Percentiles rank a stretch among this genome's conserved stretches.
phyloP scores from a whole-genome alignment of 35 echinoderm and acorn worm species.

The Ophiothrix spiculata region DNA sequence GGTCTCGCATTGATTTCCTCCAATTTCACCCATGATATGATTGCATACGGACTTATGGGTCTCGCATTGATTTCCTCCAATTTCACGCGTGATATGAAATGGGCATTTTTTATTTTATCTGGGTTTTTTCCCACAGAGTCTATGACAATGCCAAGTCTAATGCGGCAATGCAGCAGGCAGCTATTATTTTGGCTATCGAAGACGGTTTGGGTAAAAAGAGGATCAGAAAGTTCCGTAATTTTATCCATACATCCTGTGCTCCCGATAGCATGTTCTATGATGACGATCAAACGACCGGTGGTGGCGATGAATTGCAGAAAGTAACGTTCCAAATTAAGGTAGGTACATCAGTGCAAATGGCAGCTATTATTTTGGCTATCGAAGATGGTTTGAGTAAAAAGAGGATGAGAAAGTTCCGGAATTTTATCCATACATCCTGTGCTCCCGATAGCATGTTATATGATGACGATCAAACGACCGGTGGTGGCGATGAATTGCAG shows the following conservation, averaged over 20 bases:
- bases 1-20: not conserved
- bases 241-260: constrained; percentile 47
- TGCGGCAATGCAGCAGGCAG: constrained; percentile 84
- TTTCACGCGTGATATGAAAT: not conserved
- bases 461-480: no score
- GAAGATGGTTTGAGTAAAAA: no score
- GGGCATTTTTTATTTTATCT: not conserved
- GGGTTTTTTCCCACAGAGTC: constrained; percentile 40
- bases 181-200: constrained; percentile 79
- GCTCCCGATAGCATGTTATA: no score
- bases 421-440: no score
- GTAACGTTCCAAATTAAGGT: constrained; percentile 97
- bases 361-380: no score
- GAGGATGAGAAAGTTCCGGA: no score
- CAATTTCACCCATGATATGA: not conserved
- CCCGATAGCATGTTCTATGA: constrained; percentile 79
- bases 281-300: constrained; percentile 58
- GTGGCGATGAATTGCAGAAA: constrained; percentile 72
- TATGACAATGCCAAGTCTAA: constrained; percentile 94
- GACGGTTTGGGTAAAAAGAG: constrained; percentile 51
- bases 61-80: not conserved
- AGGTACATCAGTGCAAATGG: no score
- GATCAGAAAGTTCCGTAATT: constrained; percentile 38
- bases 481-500: no score
- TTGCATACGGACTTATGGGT: not conserved